Evolutionary conservation across 2,888 invertebrate species (phyloP), one percentile per base, ranked within the genome.

Genomic region (Tetheella fluctuosa): DNA sequence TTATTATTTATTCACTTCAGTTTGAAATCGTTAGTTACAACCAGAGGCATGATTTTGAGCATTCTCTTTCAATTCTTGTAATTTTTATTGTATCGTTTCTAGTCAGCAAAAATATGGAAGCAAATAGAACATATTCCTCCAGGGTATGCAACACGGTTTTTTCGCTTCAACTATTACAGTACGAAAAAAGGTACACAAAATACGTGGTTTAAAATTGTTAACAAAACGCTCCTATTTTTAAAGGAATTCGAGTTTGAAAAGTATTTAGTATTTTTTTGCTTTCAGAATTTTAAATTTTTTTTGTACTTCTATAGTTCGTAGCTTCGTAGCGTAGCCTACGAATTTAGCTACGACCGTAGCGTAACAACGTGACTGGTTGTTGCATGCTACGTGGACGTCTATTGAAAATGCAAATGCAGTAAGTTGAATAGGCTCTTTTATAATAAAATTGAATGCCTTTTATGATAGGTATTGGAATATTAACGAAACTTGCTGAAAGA

Each of bases 21-120:
- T 68, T 67, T 60, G 61, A 60, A 62, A 67, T 73, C 76, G 71
- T 82, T 77, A 76, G 70, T 80, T 74, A 74, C 66, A 70, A 60
- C 68, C 70, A 73, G 58, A 58, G 64, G 71, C 66, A 67, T 71
- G 73, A 72, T 76, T 71, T 67, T 71, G 74, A 78, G 76, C n/a
- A n/a, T n/a, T n/a, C n/a, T n/a, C n/a, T 25, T 25, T 25, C 6
- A 77, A 65, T 59, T 63, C 71, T 68, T 68, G 74, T 78, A 73
- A 81, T 79, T 81, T 80, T 83, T 77, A 75, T 67, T 64, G 70
- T 65, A 67, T 71, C 77, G 69, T 72, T 67, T 53, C 54, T 56
- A 52, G 71, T 66, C 68, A 67, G 69, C 65, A 66, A 73, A 70
- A 75, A 72, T 74, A 69, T 75, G 63, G 34, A 6, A 37, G 20